phyloP scores from a whole-genome alignment of 2,113 vertebrate genomes.

The Eleginops maclovinus region DNA sequence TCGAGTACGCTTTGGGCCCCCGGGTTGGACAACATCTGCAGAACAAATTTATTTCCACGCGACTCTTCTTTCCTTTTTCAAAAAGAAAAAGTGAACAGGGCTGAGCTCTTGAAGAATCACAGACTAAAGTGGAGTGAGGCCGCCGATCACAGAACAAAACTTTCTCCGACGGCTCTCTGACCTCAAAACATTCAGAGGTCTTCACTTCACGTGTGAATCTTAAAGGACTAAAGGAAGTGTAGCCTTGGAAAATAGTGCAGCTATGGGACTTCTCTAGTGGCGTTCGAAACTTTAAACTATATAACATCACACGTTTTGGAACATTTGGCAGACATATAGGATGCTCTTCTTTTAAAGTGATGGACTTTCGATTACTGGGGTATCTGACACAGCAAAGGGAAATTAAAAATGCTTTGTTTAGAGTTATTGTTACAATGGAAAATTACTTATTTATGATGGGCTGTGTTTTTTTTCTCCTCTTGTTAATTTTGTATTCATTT shows the following conservation, averaged over 20 bases:
- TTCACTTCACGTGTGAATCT: neutral
- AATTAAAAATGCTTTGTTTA: neutral
- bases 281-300: neutral
- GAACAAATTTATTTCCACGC: conserved; percentile 52
- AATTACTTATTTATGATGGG: neutral
- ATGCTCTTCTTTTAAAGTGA: neutral
- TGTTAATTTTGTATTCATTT: neutral
- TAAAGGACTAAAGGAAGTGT: neutral
- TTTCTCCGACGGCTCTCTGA: neutral
- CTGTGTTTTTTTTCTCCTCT: neutral
- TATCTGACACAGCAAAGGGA: neutral
- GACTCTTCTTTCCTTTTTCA: neutral
- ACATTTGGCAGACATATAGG: neutral
- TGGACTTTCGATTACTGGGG: neutral
- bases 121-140: neutral
- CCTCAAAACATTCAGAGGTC: neutral
- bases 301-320: neutral
- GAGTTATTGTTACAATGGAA: neutral
- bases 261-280: too few relatives aligned
- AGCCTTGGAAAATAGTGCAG: neutral
- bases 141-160: neutral
- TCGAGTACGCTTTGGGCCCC: conserved; percentile 20
- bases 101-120: neutral
- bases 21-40: conserved; percentile 68
- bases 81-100: neutral